Evolutionary conservation across 92 coral and sea anemone genomes (phyloP), one percentile per base, ranked within the genome.

Genomic region (Parazoanthus darwini): DNA sequence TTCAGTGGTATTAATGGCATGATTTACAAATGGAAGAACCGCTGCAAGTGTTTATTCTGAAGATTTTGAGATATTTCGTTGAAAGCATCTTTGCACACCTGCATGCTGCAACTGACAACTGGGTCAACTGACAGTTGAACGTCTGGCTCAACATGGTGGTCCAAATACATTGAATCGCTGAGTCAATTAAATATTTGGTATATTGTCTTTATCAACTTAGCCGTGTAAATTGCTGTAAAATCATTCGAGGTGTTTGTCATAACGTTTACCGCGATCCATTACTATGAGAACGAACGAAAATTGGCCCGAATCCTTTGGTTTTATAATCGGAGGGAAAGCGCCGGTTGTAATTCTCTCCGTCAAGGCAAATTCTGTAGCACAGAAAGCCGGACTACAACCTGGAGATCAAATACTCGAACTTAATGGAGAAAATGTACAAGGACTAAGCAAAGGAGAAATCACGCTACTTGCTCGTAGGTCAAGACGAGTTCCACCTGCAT

Each of bases 401-500:
- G 99, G 99, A 20, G 99, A 97, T 89, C 99, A 97, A 87, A 93
- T 97, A 78, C 92, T 97, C 51, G 99, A 97, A 88, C 87, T 97
- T 39, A 96, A 97, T 80, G 99, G 99, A 14, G 94, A 94, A 88
- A 97, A 95, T 79, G 98, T 97, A 18, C 99, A 97, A 74, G 95
- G 95, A 44, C 85, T 97, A 66, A 94, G 89, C 71, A 93, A 92
- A 91, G 98, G 94, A 36, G 98, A 97, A 83, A 96, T 94, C 8
- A 91, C 87, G 39, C 88, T 92, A 6, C 88, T 97, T 35, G 97
- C 98, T 29, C 93, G 93, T 67, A 92, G 98, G 70, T 97, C 99
- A 39, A 96, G 93, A n/a, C 88, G 97, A 26, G 98, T 97, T 74
- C 99, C 99, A 3, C 99, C 99, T 13, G 98, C 99, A 15, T 89